phyloP scores from a whole-genome alignment of 1,140 invertebrate species.

The Popillia japonica region DNA sequence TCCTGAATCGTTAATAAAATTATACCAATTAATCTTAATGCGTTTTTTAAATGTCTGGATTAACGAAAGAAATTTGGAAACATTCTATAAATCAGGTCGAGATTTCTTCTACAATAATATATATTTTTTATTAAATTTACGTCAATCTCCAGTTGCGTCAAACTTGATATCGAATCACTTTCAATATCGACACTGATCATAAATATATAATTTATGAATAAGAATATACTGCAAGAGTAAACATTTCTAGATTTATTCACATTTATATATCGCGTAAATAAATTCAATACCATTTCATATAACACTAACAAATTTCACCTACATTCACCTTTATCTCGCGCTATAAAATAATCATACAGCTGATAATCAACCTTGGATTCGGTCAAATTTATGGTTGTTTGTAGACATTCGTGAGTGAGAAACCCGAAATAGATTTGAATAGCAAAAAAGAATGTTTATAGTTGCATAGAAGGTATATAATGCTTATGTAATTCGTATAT shows the following conservation, averaged over 20 bases:
- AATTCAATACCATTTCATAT: background rate
- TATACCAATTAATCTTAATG: background rate
- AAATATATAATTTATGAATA: background rate
- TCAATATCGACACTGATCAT: background rate
- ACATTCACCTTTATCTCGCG: background rate
- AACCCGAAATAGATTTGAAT: background rate
- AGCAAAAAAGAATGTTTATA: background rate
- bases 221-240: background rate
- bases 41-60: background rate
- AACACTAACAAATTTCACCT: constrained; percentile 1
- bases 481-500: background rate
- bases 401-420: background rate
- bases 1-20: background rate
- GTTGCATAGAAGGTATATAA: background rate
- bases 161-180: background rate
- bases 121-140: background rate
- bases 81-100: background rate
- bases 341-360: constrained; percentile 1
- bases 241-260: background rate
- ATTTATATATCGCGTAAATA: background rate
- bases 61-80: background rate
- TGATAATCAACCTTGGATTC: background rate
- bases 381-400: background rate
- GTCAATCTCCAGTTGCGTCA: background rate
- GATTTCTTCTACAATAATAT: background rate